Evolutionary conservation across 2,888 invertebrate genomes (phyloP), one percentile per base, ranked within the genome.

Genomic region (Abrostola triplasia): DNA sequence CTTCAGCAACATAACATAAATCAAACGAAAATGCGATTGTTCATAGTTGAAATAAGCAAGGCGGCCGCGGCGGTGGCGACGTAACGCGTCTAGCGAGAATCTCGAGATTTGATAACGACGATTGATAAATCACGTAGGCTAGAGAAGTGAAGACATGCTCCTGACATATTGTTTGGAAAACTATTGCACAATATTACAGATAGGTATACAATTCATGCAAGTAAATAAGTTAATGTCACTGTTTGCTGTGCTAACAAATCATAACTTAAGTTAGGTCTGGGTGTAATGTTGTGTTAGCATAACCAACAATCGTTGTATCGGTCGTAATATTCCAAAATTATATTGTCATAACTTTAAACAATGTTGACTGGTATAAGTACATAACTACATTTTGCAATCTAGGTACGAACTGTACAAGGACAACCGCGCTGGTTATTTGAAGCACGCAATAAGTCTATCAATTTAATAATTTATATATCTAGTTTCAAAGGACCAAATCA

Each of bases 61-160:
- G 24, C 24, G 50, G n/a, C n/a, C n/a, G n/a, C n/a, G n/a, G n/a
- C n/a, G n/a, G n/a, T n/a, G n/a, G 52, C 61, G 51, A 67, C 56
- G 62, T 61, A 58, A 65, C 64, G 57, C 61, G 59, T 67, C 64
- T 52, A 59, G 62, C 10, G 13, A 36, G 49, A 50, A 70, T 66
- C 64, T 69, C 57, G 67, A 58, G 73, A 68, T 69, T 60, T 66
- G 78, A 80, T 81, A 80, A 79, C 77, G 70, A 80, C 79, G 80
- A 83, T 81, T 85, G 83, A 87, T 85, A 80, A 76, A 85, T 83
- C 83, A 84, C 81, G 81, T 77, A 77, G 64, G 71, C 66, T 62
- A 71, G 56, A 61, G 50, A 67, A 63, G 42, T 49, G 12, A 64
- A n/a, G 13, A 64, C 64, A 48, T 42, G 11, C 49, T 7, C 40